Evolutionary conservation across 1,140 invertebrate genomes (phyloP), one percentile per base, ranked within the genome.

Genomic region (Aphidius gifuensis): DNA sequence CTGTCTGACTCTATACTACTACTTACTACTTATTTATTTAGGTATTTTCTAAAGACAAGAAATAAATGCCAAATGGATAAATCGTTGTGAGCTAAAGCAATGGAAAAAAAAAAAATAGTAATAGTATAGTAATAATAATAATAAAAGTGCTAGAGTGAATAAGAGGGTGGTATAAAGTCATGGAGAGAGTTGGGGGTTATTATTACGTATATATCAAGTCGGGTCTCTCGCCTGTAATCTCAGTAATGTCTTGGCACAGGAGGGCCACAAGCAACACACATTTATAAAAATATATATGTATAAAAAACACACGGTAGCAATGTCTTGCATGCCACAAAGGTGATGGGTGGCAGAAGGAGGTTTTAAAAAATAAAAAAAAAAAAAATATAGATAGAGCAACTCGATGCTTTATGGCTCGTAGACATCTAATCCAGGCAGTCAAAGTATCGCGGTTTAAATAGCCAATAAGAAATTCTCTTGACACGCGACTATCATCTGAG

Each of bases 381-480:
- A 32, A 32, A 32, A 1, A 4, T 32, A 32, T 32, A 61, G 59
- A 53, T 46, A 58, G n/a, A n/a, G 50, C 50, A 21, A 38, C 54
- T 54, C 64, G 62, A 69, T 69, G 69, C 66, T 73, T 73, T 69
- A 73, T 64, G 68, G 64, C 69, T 68, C 61, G 67, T 69, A 73
- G 69, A 71, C 71, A 72, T 72, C 68, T 66, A 66, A 71, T 71
- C 64, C 61, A 64, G 63, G 64, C 64, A 68, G 70, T 73, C 72
- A 72, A 69, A 68, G 68, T 62, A 71, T 72, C 66, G 58, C 68
- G 62, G 62, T 32, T 60, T 71, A 68, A 72, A 72, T 73, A 72
- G 60, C 64, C 67, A 73, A 71, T 71, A 69, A 69, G 42, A 65
- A 69, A 68, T 72, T 68, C 64, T 62, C 66, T 64, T 67, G 68